These are phyloP conservation scores for Cricetomys ansorgei DNA, from an alignment of 2,113 vertebrate species.

Conservation along the genomic window DNA sequence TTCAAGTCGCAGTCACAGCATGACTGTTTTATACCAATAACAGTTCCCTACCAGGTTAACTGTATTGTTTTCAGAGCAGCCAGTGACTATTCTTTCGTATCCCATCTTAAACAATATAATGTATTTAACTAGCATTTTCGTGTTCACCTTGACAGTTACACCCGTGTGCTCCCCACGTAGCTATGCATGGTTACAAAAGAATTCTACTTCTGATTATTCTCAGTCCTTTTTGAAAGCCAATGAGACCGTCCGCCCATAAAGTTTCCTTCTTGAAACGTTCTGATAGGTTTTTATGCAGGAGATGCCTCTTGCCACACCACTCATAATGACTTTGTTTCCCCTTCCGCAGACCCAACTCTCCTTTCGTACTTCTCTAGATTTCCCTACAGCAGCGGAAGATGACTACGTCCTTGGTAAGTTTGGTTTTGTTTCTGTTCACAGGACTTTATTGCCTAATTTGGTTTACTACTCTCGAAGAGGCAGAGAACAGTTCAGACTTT, in stretches of 20 bases:
- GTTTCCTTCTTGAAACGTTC: background rate
- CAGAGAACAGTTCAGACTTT: background rate
- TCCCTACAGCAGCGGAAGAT: slow-evolving; percentile 61
- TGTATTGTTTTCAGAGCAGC: background rate
- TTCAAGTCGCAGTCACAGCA: background rate
- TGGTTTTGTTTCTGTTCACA: background rate
- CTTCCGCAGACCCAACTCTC: background rate
- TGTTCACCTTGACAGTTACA: background rate
- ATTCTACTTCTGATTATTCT: no score
- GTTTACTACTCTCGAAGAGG: background rate
- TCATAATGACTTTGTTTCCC: background rate
- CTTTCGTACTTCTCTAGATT: background rate
- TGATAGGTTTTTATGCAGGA: background rate
- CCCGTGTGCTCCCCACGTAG: fast-evolving
- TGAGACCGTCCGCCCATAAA: background rate
- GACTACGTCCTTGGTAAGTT: slow-evolving; percentile 70
- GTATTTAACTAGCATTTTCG: background rate
- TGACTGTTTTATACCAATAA: background rate
- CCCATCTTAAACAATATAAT: background rate
- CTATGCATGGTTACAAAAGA: background rate
- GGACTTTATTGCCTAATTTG: background rate
- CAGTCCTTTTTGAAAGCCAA: background rate
- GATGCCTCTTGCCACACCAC: background rate
- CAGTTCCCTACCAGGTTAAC: background rate
- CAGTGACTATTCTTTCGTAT: background rate